phyloP scores from a whole-genome alignment of 2,888 invertebrate species.

The Dynastes tityus region DNA sequence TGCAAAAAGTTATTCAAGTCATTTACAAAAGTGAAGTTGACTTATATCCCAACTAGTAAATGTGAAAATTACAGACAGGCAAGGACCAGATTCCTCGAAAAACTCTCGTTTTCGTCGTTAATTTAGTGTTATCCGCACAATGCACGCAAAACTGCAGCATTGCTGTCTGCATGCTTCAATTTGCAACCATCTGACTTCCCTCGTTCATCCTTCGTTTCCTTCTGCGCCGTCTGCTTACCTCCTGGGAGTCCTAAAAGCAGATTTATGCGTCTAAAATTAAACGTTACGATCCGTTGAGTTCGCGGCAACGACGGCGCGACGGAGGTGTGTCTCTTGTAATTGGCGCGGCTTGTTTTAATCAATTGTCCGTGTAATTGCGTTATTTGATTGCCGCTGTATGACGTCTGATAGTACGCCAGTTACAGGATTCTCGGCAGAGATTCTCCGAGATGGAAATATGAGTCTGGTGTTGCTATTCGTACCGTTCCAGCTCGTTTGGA shows the following conservation, averaged over 20 bases:
- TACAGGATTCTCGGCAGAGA: too few relatives aligned
- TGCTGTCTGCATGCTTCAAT: too few relatives aligned
- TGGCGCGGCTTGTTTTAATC: conserved; percentile 58
- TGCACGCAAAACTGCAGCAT: background rate
- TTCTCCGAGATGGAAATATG: too few relatives aligned
- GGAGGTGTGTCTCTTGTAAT: conserved; percentile 56
- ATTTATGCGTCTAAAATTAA: conserved; percentile 61
- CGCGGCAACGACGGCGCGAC: conserved; percentile 35
- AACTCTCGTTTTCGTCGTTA: too few relatives aligned
- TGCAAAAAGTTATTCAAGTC: too few relatives aligned
- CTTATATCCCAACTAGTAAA: too few relatives aligned
- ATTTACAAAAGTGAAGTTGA: too few relatives aligned
- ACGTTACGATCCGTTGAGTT: conserved; percentile 58
- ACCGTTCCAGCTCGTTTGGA: background rate
- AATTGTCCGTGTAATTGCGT: conserved; percentile 60
- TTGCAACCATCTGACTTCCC: background rate
- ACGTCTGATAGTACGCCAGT: too few relatives aligned
- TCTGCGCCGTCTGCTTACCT: conserved; percentile 39
- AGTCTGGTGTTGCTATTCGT: too few relatives aligned
- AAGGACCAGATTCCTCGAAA: too few relatives aligned
- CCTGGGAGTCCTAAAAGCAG: conserved; percentile 60
- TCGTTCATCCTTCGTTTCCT: background rate
- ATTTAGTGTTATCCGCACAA: background rate
- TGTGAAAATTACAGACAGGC: too few relatives aligned
- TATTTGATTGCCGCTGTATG: conserved; percentile 1